phyloP scores from a whole-genome alignment of 2,888 invertebrate species.

The Polydesmus complanatus region DNA sequence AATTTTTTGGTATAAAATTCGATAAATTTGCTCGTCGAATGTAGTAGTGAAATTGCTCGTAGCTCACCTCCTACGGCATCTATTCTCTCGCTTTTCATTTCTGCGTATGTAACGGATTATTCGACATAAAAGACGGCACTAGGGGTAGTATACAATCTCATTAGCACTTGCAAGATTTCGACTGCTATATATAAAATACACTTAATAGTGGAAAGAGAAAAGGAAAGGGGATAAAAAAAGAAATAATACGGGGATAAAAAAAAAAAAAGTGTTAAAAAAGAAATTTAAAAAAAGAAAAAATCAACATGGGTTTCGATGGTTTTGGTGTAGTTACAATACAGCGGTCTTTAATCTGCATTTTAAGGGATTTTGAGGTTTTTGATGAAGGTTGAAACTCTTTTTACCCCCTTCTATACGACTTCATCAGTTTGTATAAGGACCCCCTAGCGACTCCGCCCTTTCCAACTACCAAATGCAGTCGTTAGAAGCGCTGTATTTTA shows the following conservation, averaged over 20 bases:
- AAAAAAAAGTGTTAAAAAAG: not conserved
- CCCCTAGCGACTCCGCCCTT: not conserved
- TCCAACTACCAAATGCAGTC: not conserved
- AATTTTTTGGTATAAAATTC: not conserved
- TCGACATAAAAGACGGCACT: not conserved
- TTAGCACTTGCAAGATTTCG: not conserved
- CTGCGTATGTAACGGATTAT: not conserved
- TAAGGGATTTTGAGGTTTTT: not conserved
- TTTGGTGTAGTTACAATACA: not conserved
- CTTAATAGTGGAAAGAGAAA: not conserved
- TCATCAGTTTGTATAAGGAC: not conserved
- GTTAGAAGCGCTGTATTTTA: not conserved
- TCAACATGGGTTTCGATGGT: not conserved
- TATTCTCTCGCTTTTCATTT: no score
- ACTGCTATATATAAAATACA: not conserved
- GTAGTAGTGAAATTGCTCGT: no score
- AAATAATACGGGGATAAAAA: no score
- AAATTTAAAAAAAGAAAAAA: no score
- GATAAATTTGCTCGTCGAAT: not conserved
- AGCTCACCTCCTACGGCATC: no score
- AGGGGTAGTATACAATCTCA: not conserved
- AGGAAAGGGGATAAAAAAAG: no score
- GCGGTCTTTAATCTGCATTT: not conserved
- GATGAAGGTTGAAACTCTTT: not conserved
- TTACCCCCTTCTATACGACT: not conserved